Evolutionary conservation across 2,888 invertebrate species (phyloP).

Genomic region (Aphrophora alni): DNA sequence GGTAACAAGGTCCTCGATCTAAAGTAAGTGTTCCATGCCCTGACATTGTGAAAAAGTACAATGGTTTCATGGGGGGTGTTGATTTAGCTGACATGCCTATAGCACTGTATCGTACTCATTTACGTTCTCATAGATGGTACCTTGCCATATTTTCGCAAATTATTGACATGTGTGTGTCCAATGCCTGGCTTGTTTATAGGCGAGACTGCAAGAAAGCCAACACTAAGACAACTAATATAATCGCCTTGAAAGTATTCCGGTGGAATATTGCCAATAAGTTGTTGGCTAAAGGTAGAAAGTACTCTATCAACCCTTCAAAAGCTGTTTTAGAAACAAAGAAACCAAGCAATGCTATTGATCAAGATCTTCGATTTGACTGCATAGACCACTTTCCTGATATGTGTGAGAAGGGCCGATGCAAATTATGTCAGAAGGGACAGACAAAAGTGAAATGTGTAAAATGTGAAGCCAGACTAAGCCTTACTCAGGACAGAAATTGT

Average conservation of each 20-base stretch:
- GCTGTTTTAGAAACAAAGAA: not conserved
- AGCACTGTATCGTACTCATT: not conserved
- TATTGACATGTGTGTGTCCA: conserved; percentile 28
- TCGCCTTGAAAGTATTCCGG: not conserved
- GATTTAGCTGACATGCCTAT: not conserved
- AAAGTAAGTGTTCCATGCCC: no score
- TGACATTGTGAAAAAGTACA: conserved; percentile 16
- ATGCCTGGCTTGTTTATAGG: conserved; percentile 31
- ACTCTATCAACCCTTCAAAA: not conserved
- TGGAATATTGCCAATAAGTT: not conserved
- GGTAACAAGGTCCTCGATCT: no score
- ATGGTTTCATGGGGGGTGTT: not conserved
- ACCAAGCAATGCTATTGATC: not conserved
- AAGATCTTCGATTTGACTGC: not conserved
- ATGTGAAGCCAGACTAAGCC: not conserved
- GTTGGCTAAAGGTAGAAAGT: not conserved
- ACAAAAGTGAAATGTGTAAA: not conserved
- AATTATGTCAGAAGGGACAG: not conserved
- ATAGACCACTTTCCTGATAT: not conserved
- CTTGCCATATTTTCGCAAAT: conserved; percentile 15
- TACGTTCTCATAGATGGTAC: not conserved
- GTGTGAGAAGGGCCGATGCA: not conserved
- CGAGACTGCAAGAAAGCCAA: not conserved
- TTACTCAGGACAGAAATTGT: not conserved
- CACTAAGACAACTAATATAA: not conserved